A percentile compares a stretch with the other conserved stretches of the same genome.
Evolutionary conservation across 2,113 vertebrate species (phyloP).

Genomic region (Trematomus loennbergii): DNA sequence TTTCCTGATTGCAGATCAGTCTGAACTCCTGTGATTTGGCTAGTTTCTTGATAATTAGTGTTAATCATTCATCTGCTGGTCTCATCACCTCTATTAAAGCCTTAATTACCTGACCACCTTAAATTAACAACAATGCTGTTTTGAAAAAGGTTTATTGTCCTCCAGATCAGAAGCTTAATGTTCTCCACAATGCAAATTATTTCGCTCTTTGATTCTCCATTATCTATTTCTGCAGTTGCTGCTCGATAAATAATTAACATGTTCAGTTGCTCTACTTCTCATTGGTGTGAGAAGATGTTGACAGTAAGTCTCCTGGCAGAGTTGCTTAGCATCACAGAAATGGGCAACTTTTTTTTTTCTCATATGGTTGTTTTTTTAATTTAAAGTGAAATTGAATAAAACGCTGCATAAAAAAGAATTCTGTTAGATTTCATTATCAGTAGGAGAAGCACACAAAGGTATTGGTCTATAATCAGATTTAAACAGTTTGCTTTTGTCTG

Average conservation of each 20-base stretch:
- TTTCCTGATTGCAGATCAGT: constrained; percentile 29
- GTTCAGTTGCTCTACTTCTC: constrained; percentile 68
- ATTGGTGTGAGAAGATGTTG: constrained; percentile 69
- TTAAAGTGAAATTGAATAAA: neutral
- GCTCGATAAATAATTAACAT: constrained; percentile 74
- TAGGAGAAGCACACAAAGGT: neutral
- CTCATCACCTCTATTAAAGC: constrained; percentile 17
- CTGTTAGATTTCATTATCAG: neutral
- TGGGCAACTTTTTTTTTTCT: constrained; percentile 40
- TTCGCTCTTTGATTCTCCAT: constrained; percentile 32
- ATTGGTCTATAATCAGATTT: neutral
- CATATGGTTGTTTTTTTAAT: constrained; percentile 4
- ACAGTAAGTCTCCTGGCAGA: constrained; percentile 70
- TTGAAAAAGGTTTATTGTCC: constrained; percentile 25
- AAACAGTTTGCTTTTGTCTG: neutral
- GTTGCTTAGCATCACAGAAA: constrained; percentile 71
- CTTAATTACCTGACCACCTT: constrained; percentile 25
- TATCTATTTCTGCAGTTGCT: constrained; percentile 54
- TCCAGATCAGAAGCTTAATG: constrained; percentile 40
- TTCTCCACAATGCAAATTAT: constrained; percentile 22
- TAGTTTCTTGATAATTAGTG: constrained; percentile 17
- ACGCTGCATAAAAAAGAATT: neutral
- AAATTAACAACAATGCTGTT: constrained; percentile 12
- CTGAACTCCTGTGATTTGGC: neutral
- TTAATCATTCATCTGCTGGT: constrained; percentile 24